Percentiles rank a stretch among this genome's conserved stretches.
Evolutionary conservation across 2,888 invertebrate species (phyloP).

Genomic region (Cephus rjabovi): DNA sequence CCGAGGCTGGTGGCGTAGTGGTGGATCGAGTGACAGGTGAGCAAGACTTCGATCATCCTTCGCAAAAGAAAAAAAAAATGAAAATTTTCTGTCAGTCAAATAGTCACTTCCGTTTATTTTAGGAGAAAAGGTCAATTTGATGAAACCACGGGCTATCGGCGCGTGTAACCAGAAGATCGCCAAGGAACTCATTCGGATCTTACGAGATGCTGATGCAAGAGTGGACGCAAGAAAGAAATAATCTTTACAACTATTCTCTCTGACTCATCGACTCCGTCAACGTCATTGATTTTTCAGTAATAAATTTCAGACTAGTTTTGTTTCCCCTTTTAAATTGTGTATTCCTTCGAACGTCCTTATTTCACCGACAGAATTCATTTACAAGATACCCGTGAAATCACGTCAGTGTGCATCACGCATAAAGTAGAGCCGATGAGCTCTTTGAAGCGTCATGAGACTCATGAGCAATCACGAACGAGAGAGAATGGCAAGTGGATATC

Average conservation of each 20-base stretch:
- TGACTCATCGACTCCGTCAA: neutral
- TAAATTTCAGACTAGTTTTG: neutral
- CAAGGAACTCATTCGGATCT: conserved; percentile 67
- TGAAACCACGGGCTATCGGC: conserved; percentile 72
- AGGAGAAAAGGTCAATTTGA: conserved; percentile 70
- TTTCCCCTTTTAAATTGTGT: neutral
- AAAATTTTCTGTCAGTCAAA: neutral
- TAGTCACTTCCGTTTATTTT: conserved; percentile 24
- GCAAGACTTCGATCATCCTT: neutral
- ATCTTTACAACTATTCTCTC: neutral
- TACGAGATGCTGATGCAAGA: conserved; percentile 68
- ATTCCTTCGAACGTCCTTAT: neutral
- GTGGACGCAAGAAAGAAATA: conserved; percentile 33
- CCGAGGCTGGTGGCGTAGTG: conserved; percentile 83
- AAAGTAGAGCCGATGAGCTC: neutral
- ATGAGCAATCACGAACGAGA: neutral
- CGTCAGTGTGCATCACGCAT: neutral
- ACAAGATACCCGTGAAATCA: neutral
- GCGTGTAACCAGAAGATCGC: conserved; percentile 69
- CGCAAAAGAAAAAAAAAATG: neutral
- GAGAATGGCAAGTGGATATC: neutral
- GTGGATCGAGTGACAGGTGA: conserved; percentile 68
- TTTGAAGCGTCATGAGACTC: neutral
- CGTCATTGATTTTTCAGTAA: neutral
- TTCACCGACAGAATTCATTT: neutral